Conservation (phyloP, 2,797 vertebrate genomes). For the Hozukius guyotensis region DNA sequence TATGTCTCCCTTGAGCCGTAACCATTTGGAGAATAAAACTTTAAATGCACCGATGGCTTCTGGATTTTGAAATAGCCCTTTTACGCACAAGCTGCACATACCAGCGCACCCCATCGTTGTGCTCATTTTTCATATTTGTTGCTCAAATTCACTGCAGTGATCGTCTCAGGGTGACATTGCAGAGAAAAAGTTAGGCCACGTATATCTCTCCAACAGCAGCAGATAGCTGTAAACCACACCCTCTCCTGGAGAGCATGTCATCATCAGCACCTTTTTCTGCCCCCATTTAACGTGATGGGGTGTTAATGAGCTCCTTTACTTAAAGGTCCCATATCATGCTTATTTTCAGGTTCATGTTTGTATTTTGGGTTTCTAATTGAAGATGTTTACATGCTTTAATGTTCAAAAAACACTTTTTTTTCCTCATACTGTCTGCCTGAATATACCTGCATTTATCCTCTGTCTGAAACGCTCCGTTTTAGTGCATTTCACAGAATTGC, state of each 20-base stretch:
- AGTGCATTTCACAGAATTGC: no score
- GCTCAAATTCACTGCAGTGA: neutral
- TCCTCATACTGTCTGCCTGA: no score
- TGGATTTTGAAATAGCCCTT: neutral
- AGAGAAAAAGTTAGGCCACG: slow-evolving; percentile 18
- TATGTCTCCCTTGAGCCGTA: neutral
- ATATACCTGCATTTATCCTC: no score
- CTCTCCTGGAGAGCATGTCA: slow-evolving; percentile 12
- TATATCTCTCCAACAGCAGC: neutral
- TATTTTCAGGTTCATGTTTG: no score
- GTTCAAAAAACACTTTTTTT: no score
- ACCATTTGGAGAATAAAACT: neutral
- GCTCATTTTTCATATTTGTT: neutral
- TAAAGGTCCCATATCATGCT: no score
- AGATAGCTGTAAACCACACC: slow-evolving; percentile 24
- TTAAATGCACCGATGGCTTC: neutral
- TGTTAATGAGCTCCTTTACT: slow-evolving; percentile 3
- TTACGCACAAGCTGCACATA: neutral
- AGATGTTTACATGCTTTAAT: no score
- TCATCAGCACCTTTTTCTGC: slow-evolving; percentile 15
- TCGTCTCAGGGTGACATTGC: neutral
- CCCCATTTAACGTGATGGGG: neutral
- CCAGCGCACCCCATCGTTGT: neutral
- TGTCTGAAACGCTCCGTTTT: no score
- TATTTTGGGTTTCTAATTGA: no score